Percentiles rank a stretch among this genome's conserved stretches.
Conservation (phyloP, 2,113 vertebrate genomes). For the Daubentonia madagascariensis region DNA sequence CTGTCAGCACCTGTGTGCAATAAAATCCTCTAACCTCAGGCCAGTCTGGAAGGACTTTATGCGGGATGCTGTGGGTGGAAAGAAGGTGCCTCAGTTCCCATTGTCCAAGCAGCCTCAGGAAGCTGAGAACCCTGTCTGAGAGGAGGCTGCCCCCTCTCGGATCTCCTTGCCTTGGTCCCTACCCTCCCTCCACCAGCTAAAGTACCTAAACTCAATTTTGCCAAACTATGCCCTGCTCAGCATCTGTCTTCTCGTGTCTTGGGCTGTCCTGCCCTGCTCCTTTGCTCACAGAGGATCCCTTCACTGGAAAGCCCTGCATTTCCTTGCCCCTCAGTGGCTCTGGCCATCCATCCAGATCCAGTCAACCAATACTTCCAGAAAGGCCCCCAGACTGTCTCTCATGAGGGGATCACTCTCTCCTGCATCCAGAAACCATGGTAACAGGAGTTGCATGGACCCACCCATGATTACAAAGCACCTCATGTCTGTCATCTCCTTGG, state of each 20-base stretch:
- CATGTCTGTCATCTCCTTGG: neutral
- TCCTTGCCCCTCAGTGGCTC: neutral
- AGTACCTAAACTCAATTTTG: neutral
- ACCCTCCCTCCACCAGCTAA: neutral
- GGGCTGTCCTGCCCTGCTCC: neutral
- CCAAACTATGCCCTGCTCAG: neutral
- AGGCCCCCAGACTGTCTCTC: neutral
- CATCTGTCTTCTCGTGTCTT: neutral
- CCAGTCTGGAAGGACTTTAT: neutral
- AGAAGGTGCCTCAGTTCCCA: neutral
- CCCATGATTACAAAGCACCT: neutral
- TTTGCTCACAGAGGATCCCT: neutral
- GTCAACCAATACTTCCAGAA: neutral
- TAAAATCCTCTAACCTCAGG: neutral
- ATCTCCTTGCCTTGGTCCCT: neutral
- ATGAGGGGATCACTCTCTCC: neutral
- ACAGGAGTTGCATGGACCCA: neutral
- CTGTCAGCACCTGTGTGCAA: neutral
- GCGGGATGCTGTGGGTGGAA: neutral
- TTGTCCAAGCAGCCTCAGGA: neutral
- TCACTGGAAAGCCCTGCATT: neutral
- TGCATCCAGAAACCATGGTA: slow-evolving; percentile 17
- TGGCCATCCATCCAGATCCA: neutral
- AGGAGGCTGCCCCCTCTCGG: neutral
- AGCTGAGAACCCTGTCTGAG: neutral